phyloP scores from a whole-genome alignment of 2,888 invertebrate species.

The Eubasilissa splendida region DNA sequence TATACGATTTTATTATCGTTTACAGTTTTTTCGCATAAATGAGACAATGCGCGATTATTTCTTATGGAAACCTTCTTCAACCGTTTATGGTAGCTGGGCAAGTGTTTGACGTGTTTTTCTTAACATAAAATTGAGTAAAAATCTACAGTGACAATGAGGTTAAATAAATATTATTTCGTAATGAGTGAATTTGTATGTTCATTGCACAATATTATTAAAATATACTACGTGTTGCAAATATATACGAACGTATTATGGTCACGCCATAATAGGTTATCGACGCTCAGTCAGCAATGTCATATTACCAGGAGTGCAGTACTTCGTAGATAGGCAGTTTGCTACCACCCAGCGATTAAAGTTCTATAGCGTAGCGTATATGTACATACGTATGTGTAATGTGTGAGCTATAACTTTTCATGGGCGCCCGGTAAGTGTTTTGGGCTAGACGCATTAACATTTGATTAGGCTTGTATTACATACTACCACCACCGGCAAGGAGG shows the following conservation, averaged over 20 bases:
- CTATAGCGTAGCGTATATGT: not conserved
- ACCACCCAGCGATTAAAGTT: not conserved
- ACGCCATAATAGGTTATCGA: constrained; percentile 12
- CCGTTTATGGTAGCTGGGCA: too few species aligned
- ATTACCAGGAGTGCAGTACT: constrained; percentile 18
- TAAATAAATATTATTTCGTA: too few species aligned
- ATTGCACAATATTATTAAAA: too few species aligned
- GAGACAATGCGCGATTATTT: too few species aligned
- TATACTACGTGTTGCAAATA: too few species aligned
- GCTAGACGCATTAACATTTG: constrained; percentile 54
- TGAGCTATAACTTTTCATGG: constrained; percentile 38
- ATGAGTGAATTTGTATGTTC: too few species aligned
- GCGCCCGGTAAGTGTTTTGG: constrained; percentile 49
- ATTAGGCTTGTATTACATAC: constrained; percentile 38
- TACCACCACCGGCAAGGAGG: constrained; percentile 18
- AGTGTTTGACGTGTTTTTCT: too few species aligned
- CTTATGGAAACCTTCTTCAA: too few species aligned
- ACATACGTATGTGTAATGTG: constrained; percentile 37
- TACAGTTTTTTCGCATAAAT: too few species aligned
- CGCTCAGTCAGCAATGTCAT: constrained; percentile 9
- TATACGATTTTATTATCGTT: too few species aligned
- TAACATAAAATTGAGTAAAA: too few species aligned
- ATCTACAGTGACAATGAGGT: too few species aligned
- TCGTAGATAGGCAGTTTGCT: not conserved
- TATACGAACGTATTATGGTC: not conserved